Base-by-base conservation (phyloP, 1,140 invertebrate genomes). In the Eupristina koningsbergeri region DNA sequence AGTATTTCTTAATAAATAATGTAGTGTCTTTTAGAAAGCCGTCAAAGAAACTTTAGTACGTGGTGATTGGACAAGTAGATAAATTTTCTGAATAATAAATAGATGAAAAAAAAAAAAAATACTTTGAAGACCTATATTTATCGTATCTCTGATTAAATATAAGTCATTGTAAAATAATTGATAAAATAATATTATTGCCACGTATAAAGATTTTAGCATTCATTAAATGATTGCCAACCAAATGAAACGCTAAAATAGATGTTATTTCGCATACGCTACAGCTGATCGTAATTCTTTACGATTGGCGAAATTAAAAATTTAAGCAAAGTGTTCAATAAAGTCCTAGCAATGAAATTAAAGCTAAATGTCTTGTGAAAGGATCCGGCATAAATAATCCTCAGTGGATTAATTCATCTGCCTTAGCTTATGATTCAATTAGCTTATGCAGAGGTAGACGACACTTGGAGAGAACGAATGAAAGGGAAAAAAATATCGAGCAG, bases 371-470 rank as follows among this genome's bases (percentile, higher is more conserved):
- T 11, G 34, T 3, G 64, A 69, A 39, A 39, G 13, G 34, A 39
- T 39, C 19, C 29, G 36, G 29, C 31, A 61, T 29, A 29, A 26
- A n/a, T 47, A 47, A n/a, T 74, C 41, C 29, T 39, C 17, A 31
- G 45, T 19, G n/a, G 15, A 47, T 50, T 45, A 50, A 45, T 79
- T 63, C 45, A 58, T 79, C 77, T 36, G 36, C 63, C 58, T n/a
- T 63, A 67, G 77, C 77, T 67, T 69, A 34, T 47, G 63, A 22
- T 79, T 63, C 61, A 67, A 64, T 39, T 79, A 80, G 47, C 79
- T 80, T 64, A 71, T 29, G 79, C 79, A 81, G 50, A 81, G 69
- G 53, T 63, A 69, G 61, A 61, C 53, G 80, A 81, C 69, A 81
- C 80, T 81, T 61, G 31, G 22, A 26, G 6, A 31, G 64, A 50